Evolutionary conservation across 2,797 vertebrate genomes (phyloP), one percentile per base, ranked within the genome.

Genomic region (Chaetophractus vellerosus): DNA sequence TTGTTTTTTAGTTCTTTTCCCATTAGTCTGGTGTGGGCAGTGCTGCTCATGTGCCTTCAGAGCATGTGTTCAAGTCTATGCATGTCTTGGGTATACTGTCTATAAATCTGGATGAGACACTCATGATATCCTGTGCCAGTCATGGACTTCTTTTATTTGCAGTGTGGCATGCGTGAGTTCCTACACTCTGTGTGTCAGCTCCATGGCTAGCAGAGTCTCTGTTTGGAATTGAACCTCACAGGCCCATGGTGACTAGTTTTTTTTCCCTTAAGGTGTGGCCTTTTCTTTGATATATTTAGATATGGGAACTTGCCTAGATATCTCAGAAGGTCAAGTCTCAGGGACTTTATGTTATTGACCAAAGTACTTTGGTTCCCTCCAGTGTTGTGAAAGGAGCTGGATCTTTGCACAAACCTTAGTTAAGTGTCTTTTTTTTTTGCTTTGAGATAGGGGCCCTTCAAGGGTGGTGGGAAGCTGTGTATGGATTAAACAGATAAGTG

Each of bases 1-100:
- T 94, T 97, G 97, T 96, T 96, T 97, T 95, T 97, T 38, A 61
- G 76, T 94, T 96, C n/a, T 82, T 97, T 97, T 97, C 97, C 97
- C 96, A 94, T 50, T 94, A 96, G 80, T 75, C 93, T 92, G 80
- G 74, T 96, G 92, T 96, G 96, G 92, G 92, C 93, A 96, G 18
- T 94, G 92, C 96, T 97, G 91, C 88, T 96, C 92, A 89, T 33
- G 66, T 95, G 10, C 90, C 90, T 48, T 76, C 68, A 87, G 78
- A 86, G 87, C 68, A 15, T 94, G 6, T 94, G 93, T 91, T 95
- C 59, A 16, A 97, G 98, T 91, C 97, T 2, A 21, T 97, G 97
- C 98, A 96, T 98, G 98, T 79, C 45, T 55, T 91, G 74, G 96
- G 96, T 96, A 76, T 92, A 69, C 87, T 55, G 61, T 64, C 16